Conservation (phyloP, 2,888 invertebrate genomes). For the Willowsia nigromaculata region DNA sequence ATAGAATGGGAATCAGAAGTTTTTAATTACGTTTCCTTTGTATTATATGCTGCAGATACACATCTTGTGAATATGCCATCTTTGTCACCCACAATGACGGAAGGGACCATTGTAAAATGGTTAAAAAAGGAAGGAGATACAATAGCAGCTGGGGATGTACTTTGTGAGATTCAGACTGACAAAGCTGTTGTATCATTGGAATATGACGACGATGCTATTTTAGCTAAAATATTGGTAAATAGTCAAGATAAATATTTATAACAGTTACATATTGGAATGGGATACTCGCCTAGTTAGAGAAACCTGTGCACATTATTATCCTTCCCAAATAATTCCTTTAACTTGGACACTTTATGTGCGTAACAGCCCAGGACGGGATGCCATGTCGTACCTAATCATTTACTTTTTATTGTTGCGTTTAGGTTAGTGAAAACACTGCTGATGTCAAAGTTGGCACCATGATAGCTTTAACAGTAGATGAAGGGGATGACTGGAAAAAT, state of each 20-base stretch:
- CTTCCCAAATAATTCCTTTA: too few species aligned
- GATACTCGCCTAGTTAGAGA: too few species aligned
- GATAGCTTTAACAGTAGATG: slow-evolving; percentile 84
- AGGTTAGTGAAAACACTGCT: slow-evolving; percentile 82
- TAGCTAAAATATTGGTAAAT: slow-evolving; percentile 84
- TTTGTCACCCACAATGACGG: slow-evolving; percentile 85
- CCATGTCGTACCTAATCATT: background rate
- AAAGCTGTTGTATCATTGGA: slow-evolving; percentile 85
- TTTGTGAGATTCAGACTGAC: slow-evolving; percentile 86
- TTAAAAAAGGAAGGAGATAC: slow-evolving; percentile 83
- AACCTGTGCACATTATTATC: too few species aligned
- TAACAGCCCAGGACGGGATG: too few species aligned
- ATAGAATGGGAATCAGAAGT: too few species aligned
- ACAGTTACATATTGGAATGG: too few species aligned
- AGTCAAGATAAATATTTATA: background rate
- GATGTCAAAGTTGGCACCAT: slow-evolving; percentile 83
- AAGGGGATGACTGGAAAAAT: slow-evolving; percentile 85
- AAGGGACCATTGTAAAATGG: slow-evolving; percentile 84
- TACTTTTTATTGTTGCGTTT: slow-evolving; percentile 29
- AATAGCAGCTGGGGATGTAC: slow-evolving; percentile 83
- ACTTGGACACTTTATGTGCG: too few species aligned
- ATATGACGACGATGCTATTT: slow-evolving; percentile 83
- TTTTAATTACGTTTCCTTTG: too few species aligned
- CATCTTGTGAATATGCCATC: slow-evolving; percentile 83
- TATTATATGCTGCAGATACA: slow-evolving; percentile 20